These are phyloP conservation scores for Squalus acanthias DNA, from an alignment of 2,797 vertebrate species.

Conservation along the genomic window DNA sequence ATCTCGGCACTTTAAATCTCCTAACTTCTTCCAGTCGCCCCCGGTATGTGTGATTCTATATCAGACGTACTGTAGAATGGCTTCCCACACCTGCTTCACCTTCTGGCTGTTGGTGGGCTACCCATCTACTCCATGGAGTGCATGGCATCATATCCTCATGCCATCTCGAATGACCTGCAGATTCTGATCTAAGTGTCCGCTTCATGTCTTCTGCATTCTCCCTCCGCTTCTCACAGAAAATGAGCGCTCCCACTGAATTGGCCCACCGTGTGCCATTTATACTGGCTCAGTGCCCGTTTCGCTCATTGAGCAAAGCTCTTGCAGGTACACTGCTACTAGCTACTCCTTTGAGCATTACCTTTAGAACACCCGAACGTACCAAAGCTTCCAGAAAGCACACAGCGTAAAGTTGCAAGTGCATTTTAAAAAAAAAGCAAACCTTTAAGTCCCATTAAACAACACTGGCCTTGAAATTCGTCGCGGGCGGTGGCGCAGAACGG, in stretches of 20 bases:
- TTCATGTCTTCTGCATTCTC: neutral
- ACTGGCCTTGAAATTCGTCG: neutral
- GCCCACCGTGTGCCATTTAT: too few relatives aligned
- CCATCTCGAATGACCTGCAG: neutral
- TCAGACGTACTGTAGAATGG: too few relatives aligned
- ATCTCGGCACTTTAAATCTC: too few relatives aligned
- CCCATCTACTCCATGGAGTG: too few relatives aligned
- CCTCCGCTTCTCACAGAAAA: neutral
- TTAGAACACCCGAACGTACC: neutral
- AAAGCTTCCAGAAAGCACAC: neutral
- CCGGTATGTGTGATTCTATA: too few relatives aligned
- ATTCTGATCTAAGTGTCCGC: neutral
- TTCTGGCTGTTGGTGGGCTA: too few relatives aligned
- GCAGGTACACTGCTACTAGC: neutral
- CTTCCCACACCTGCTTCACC: too few relatives aligned
- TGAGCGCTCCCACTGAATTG: too few relatives aligned
- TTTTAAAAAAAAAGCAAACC: neutral
- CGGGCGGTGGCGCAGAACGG: too few relatives aligned
- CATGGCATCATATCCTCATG: neutral
- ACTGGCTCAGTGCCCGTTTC: neutral
- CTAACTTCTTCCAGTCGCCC: too few relatives aligned
- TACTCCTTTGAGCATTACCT: neutral
- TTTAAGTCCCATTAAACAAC: neutral
- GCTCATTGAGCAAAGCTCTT: neutral
- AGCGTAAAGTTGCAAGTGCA: neutral